Evolutionary conservation across 1,140 invertebrate species (phyloP).

Genomic region (Heliconius melpomene): DNA sequence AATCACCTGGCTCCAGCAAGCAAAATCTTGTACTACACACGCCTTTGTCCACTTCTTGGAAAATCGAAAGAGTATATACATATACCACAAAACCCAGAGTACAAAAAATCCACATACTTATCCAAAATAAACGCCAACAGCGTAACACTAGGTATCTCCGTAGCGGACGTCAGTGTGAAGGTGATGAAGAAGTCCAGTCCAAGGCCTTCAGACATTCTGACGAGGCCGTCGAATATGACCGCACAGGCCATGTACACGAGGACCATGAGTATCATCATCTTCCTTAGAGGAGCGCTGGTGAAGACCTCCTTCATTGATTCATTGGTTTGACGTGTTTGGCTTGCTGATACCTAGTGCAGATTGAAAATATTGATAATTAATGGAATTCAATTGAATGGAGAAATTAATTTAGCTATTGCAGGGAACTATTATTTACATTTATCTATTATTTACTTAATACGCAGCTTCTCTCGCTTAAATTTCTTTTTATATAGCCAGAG

Average conservation of each 20-base stretch:
- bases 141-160: constrained; percentile 87
- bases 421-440: too few relatives aligned
- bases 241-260: constrained; percentile 82
- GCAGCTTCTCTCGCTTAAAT: too few relatives aligned
- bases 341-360: constrained; percentile 60
- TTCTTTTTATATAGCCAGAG: too few relatives aligned
- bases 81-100: too few relatives aligned
- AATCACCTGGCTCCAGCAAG: too few relatives aligned
- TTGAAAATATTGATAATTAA: not conserved
- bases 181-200: constrained; percentile 86
- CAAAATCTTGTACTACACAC: too few relatives aligned
- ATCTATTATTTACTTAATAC: too few relatives aligned
- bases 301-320: constrained; percentile 83
- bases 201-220: constrained; percentile 84
- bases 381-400: too few relatives aligned
- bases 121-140: constrained; percentile 85
- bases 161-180: constrained; percentile 85
- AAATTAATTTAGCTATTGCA: too few relatives aligned
- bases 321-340: constrained; percentile 58
- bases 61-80: too few relatives aligned
- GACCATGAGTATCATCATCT: constrained; percentile 82
- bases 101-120: constrained; percentile 62
- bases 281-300: constrained; percentile 81
- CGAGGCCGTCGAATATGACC: constrained; percentile 86
- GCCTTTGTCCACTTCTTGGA: too few relatives aligned